phyloP scores from a whole-genome alignment of 2,113 vertebrate species.

The Bostrychus sinensis region DNA sequence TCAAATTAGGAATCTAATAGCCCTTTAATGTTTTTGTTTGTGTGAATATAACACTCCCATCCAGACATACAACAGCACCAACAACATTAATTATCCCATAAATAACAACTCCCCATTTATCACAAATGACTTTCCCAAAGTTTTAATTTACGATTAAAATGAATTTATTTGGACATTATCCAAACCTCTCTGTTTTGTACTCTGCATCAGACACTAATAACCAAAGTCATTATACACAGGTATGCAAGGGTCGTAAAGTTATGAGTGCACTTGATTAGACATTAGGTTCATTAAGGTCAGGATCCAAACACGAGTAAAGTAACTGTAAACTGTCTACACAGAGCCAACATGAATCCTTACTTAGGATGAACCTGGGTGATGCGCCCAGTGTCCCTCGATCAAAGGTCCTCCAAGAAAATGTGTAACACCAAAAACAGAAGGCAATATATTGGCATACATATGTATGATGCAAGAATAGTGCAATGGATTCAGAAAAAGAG shows the following conservation, averaged over 20 bases:
- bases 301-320: too few species aligned
- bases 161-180: constrained; percentile 47
- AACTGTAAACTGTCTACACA: too few species aligned
- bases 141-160: constrained; percentile 54
- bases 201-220: constrained; percentile 3
- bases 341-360: too few species aligned
- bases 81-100: constrained; percentile 67
- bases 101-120: constrained; percentile 63
- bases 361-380: too few species aligned
- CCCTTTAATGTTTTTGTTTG: constrained; percentile 73
- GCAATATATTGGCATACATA: background rate
- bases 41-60: constrained; percentile 64
- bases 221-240: constrained; percentile 20
- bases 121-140: constrained; percentile 49
- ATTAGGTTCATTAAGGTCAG: too few species aligned
- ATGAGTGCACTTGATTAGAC: background rate
- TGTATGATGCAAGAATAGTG: background rate
- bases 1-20: constrained; percentile 75
- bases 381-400: too few species aligned
- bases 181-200: constrained; percentile 11
- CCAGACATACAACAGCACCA: constrained; percentile 58
- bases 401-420: background rate
- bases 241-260: background rate
- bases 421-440: background rate
- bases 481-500: background rate